Base-by-base conservation (phyloP, 1,140 invertebrate genomes). In the Diabrotica virgifera region DNA sequence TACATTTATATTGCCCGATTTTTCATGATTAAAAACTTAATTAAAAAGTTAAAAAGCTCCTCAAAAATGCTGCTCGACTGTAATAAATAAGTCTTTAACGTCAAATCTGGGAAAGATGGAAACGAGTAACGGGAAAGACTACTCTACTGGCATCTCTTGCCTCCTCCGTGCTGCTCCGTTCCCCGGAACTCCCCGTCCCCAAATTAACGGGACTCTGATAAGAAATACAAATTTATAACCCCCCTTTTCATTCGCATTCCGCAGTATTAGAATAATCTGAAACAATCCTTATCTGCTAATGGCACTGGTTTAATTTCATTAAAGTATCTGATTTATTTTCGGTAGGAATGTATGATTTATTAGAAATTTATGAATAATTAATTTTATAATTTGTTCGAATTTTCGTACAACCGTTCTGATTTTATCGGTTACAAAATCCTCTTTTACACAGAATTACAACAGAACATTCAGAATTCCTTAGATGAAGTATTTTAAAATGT, bases 51-150 rank as follows among this genome's bases (percentile, higher is more conserved):
- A 24, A 46, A 36, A 60, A 24, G 40, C 59, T 51, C 13, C 59
- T 14, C 38, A 60, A 60, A n/a, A 50, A 11, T 60, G 38, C 53
- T 55, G 11, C 53, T 55, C 36, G 57, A 24, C 35, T 35, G 51
- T 46, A 62, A 62, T 62, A 55, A 62, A 62, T 62, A 62, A 62
- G 60, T 54, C 60, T 54, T 62, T 37, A 62, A 62, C 52, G 60
- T 62, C 60, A 62, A 62, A 62, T 50, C 60, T 54, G 10, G 12
- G 12, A 35, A 36, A 46, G 51, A 38, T 53, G 35, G 35, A 36
- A 37, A 52, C 36, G 52, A 53, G 38, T 14, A 61, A 61, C 24
- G 36, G 57, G 13, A 13, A 24, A 24, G 24, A 24, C 24, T 24
- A 24, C 24, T 24, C 24, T 24, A 24, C 24, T 24, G 24, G 24